phyloP scores from a whole-genome alignment of 2,113 vertebrate species.

The Tringa solitaria region DNA sequence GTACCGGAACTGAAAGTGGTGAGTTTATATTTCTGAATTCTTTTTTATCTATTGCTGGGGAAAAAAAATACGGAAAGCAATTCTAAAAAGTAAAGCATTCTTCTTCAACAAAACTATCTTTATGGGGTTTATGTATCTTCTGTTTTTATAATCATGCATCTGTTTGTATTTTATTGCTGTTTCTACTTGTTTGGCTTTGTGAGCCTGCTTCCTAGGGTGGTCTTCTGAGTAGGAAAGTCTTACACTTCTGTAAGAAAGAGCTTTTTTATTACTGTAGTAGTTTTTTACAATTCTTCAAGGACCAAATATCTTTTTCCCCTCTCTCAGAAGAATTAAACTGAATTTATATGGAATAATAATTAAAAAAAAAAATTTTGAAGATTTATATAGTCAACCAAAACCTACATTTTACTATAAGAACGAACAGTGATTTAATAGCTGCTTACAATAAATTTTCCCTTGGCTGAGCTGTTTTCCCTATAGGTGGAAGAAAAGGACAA shows the following conservation, averaged over 20 bases:
- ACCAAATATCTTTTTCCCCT: not conserved
- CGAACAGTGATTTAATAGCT: not conserved
- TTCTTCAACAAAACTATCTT: not conserved
- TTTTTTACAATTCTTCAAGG: not conserved
- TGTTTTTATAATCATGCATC: rapidly evolving
- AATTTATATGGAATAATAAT: not conserved
- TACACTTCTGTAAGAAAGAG: not conserved
- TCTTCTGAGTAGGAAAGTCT: not conserved
- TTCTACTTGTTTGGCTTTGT: not conserved
- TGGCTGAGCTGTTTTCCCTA: not conserved
- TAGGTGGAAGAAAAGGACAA: not conserved
- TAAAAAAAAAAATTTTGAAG: not conserved
- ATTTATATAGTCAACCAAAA: not conserved
- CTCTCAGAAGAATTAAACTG: not conserved
- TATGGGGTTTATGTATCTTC: not conserved
- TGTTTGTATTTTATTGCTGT: not conserved
- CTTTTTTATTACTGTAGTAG: not conserved
- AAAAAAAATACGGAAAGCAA: rapidly evolving
- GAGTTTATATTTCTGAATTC: conserved; percentile 59
- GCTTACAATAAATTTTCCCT: not conserved
- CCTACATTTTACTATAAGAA: rapidly evolving
- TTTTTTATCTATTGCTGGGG: rapidly evolving
- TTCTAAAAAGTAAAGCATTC: not conserved
- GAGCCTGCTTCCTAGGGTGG: not conserved
- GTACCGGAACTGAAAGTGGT: conserved; percentile 99